phyloP scores from a whole-genome alignment of 1,140 invertebrate genomes.

The Tetranychus cinnabarinus region DNA sequence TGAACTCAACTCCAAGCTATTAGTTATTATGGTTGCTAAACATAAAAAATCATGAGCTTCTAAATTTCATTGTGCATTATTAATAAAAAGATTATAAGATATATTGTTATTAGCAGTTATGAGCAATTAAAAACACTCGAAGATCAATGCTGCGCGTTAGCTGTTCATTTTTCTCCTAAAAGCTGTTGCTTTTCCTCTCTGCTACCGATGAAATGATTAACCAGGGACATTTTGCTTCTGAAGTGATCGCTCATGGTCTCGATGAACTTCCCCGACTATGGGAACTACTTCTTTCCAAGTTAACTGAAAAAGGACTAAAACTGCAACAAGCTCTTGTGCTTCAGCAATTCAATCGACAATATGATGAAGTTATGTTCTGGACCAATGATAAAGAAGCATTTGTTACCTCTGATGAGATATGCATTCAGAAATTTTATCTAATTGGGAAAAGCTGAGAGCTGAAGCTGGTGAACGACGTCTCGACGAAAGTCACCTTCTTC shows the following conservation, averaged over 20 bases:
- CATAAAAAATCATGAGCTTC: too few relatives aligned
- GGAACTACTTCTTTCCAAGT: slow-evolving; percentile 68
- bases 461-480: slow-evolving; percentile 40
- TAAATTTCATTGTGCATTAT: too few relatives aligned
- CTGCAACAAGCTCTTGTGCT: slow-evolving; percentile 89
- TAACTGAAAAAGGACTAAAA: slow-evolving; percentile 86
- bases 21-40: too few relatives aligned
- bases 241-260: slow-evolving; percentile 42
- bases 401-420: slow-evolving; percentile 94
- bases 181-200: too few relatives aligned
- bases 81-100: too few relatives aligned
- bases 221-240: slow-evolving; percentile 81
- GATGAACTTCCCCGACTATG: slow-evolving; percentile 80
- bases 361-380: slow-evolving; percentile 99
- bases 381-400: slow-evolving; percentile 94
- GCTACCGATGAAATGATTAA: slow-evolving; percentile 96
- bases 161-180: too few relatives aligned
- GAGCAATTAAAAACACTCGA: too few relatives aligned
- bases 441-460: slow-evolving; percentile 81
- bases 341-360: slow-evolving; percentile 87
- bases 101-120: too few relatives aligned
- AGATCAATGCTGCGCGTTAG: too few relatives aligned
- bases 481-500: slow-evolving; percentile 81
- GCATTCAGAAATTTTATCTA: slow-evolving; percentile 66
- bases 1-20: too few relatives aligned